Evolutionary conservation across 2,888 invertebrate species (phyloP).

Genomic region (Ophioninae sp.): DNA sequence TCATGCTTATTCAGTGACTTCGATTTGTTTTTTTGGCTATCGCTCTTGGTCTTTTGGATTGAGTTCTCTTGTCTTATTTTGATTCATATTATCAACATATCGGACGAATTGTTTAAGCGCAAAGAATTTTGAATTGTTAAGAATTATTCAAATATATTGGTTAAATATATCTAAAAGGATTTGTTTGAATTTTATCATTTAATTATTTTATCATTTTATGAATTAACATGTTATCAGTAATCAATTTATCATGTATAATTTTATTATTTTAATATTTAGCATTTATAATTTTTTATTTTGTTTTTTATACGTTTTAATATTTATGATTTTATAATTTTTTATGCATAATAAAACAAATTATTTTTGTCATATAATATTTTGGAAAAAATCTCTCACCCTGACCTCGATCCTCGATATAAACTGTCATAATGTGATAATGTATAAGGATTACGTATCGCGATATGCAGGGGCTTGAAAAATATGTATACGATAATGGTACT

Average conservation of each 20-base stretch:
- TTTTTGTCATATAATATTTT: not conserved
- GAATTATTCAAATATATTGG: not conserved
- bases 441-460: conserved; percentile 31
- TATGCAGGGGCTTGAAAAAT: not conserved
- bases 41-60: too few relatives aligned
- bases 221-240: too few relatives aligned
- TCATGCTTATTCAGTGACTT: not conserved
- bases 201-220: too few relatives aligned
- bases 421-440: conserved; percentile 39
- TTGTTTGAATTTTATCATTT: too few relatives aligned
- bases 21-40: not conserved
- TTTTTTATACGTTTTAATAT: too few relatives aligned
- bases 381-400: conserved; percentile 6
- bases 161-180: not conserved
- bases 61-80: not conserved
- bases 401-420: conserved; percentile 31
- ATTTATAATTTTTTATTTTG: not conserved
- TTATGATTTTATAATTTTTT: not conserved
- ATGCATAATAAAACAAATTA: not conserved
- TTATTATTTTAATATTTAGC: not conserved
- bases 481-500: conserved; percentile 20
- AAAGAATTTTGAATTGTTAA: too few relatives aligned
- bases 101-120: not conserved
- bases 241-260: too few relatives aligned
- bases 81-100: not conserved